A percentile compares a stretch with the other conserved stretches of the same genome.
These are phyloP conservation scores for Rhombomys opimus DNA, from an alignment of 2,113 vertebrate species.

Conservation along the genomic window DNA sequence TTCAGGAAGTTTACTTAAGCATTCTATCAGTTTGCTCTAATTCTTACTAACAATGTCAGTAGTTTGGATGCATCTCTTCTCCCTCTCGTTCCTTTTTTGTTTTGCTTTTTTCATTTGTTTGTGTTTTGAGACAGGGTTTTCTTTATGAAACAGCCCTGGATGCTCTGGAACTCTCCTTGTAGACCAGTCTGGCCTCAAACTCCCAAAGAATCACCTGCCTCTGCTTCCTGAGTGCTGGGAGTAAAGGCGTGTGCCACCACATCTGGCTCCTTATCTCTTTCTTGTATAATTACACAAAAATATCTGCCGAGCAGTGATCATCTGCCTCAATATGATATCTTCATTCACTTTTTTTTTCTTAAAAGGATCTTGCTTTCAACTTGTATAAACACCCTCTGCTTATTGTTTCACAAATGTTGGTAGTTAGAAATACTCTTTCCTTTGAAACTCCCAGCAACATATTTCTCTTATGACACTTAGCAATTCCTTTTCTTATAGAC, in stretches of 20 bases:
- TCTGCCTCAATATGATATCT: not conserved
- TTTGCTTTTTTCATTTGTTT: too few relatives aligned
- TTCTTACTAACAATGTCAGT: not conserved
- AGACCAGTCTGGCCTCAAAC: too few relatives aligned
- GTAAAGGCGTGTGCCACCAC: too few relatives aligned
- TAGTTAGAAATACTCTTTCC: conserved; percentile 24
- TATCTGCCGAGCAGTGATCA: not conserved
- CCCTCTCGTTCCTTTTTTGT: too few relatives aligned
- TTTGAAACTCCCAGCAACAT: not conserved
- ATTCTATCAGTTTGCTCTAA: not conserved
- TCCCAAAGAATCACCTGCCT: too few relatives aligned
- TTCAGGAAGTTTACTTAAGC: not conserved
- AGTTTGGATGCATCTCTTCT: not conserved
- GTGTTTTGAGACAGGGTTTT: too few relatives aligned
- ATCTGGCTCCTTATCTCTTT: not conserved
- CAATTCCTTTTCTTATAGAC: not conserved
- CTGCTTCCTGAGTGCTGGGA: too few relatives aligned
- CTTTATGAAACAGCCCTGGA: too few relatives aligned
- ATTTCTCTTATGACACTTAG: not conserved
- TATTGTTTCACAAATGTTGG: not conserved
- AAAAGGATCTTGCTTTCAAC: not conserved
- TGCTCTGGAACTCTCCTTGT: too few relatives aligned
- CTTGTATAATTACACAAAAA: not conserved
- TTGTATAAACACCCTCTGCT: not conserved
- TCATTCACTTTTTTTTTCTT: not conserved